Conservation (phyloP, 2,113 vertebrate genomes). For the Brevimyrus niger region DNA sequence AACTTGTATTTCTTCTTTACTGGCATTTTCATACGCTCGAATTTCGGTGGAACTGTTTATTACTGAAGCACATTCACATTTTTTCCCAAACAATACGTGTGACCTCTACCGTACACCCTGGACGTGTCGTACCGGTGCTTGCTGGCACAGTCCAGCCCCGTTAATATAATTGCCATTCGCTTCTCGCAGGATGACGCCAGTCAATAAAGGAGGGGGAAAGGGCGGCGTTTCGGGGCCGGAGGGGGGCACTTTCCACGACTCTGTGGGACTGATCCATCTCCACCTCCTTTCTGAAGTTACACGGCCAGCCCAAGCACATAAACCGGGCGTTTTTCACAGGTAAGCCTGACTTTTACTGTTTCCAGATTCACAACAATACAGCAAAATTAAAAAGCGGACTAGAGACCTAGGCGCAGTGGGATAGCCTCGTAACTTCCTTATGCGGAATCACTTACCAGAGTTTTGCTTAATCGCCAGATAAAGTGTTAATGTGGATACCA, state of each 20-base stretch:
- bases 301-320: neutral
- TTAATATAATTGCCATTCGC: neutral
- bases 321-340: neutral
- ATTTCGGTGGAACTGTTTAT: neutral
- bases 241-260: neutral
- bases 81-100: neutral
- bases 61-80: neutral
- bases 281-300: neutral
- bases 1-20: neutral
- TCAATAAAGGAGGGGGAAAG: neutral
- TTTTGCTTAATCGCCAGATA: neutral
- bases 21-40: neutral
- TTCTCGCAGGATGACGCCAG: neutral
- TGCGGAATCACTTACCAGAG: neutral
- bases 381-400: neutral
- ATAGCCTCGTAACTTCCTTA: neutral
- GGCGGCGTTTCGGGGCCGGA: neutral
- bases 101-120: neutral
- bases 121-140: neutral
- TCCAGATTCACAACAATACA: neutral
- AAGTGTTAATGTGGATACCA: neutral
- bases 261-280: neutral
- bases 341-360: neutral
- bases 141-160: neutral
- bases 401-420: neutral